Conservation (phyloP, 2,113 vertebrate species). For the Laticauda colubrina region DNA sequence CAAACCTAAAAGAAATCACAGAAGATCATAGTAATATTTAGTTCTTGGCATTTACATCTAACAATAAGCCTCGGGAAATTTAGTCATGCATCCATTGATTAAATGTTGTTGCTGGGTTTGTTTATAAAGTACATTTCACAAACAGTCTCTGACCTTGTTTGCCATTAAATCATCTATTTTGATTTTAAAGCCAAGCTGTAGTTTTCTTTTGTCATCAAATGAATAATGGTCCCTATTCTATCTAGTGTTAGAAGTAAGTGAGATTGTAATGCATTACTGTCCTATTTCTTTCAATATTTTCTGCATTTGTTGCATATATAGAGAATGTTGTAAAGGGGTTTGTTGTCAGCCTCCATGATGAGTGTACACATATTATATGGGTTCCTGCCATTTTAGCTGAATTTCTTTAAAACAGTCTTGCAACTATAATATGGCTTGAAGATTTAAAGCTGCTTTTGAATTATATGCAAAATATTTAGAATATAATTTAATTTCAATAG, state of each 20-base stretch:
- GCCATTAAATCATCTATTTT: background rate
- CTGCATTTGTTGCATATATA: background rate
- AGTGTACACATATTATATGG: background rate
- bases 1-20: background rate
- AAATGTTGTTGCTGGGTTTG: slow-evolving; percentile 6
- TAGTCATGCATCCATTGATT: background rate
- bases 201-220: background rate
- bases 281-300: background rate
- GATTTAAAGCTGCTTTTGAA: background rate
- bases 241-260: background rate
- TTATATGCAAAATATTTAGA: background rate
- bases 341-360: background rate
- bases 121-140: slow-evolving; percentile 1
- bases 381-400: background rate
- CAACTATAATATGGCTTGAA: background rate
- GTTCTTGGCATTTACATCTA: background rate
- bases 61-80: slow-evolving; percentile 13
- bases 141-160: background rate
- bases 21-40: slow-evolving; percentile 17
- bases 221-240: background rate
- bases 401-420: background rate
- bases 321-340: background rate
- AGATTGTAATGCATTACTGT: background rate
- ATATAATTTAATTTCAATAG: background rate
- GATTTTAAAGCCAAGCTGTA: background rate